A percentile compares a stretch with the other conserved stretches of the same genome.
Conservation (phyloP, 2,888 invertebrate species). For the Mactromeris polynyma region DNA sequence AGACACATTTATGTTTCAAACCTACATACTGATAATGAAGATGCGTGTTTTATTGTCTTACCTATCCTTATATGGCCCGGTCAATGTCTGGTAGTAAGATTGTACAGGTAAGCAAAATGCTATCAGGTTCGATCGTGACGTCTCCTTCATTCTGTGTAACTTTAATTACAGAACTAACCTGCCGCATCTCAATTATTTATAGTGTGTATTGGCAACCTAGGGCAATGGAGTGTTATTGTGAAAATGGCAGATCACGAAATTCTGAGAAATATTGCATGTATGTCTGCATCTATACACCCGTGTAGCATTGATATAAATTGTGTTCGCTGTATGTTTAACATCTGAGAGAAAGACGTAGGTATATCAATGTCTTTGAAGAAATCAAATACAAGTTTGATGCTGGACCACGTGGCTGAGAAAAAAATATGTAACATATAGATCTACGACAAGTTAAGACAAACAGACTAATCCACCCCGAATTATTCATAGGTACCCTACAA, state of each 20-base stretch:
- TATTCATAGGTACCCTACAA: too few relatives aligned
- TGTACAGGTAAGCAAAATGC: not conserved
- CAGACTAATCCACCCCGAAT: too few relatives aligned
- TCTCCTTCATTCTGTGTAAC: not conserved
- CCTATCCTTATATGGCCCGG: constrained; percentile 3
- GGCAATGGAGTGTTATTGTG: not conserved
- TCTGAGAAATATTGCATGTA: not conserved
- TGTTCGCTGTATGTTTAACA: not conserved
- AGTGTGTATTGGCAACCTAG: constrained; percentile 1
- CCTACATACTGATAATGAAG: not conserved
- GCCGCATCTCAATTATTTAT: not conserved
- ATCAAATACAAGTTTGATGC: not conserved
- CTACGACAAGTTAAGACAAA: too few relatives aligned
- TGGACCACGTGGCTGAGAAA: too few relatives aligned
- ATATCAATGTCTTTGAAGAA: not conserved
- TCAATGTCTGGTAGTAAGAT: not conserved
- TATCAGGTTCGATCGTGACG: not conserved
- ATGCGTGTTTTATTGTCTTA: not conserved
- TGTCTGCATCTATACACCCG: too few relatives aligned
- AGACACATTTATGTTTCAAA: not conserved
- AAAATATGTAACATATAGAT: too few relatives aligned
- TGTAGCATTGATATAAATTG: too few relatives aligned
- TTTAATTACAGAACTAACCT: not conserved
- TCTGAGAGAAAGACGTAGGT: not conserved
- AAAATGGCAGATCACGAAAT: not conserved